Evolutionary conservation across 2,113 vertebrate species (phyloP).

Genomic region (Atractosteus spatula): DNA sequence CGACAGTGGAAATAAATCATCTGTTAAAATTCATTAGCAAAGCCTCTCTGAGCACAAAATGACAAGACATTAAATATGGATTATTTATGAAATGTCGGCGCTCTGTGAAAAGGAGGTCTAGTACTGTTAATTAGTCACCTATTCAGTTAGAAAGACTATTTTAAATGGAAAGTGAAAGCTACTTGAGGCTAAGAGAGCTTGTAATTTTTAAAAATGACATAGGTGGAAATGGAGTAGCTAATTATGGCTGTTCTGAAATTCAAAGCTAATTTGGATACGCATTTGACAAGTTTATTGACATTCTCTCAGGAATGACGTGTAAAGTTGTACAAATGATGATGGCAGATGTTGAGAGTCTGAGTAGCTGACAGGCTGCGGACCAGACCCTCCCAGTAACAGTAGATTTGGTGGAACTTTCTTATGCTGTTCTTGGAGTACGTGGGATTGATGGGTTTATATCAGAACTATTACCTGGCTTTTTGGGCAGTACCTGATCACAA

Average conservation of each 20-base stretch:
- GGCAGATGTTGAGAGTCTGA: too few relatives aligned
- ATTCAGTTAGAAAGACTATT: slow-evolving; percentile 71
- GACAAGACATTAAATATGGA: slow-evolving; percentile 77
- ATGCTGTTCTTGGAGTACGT: too few relatives aligned
- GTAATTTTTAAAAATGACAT: slow-evolving; percentile 61
- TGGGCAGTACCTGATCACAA: too few relatives aligned
- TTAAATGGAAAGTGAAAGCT: slow-evolving; percentile 70
- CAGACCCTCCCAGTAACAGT: too few relatives aligned
- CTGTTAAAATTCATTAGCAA: slow-evolving; percentile 77
- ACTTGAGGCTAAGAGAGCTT: slow-evolving; percentile 60
- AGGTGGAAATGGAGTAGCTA: slow-evolving; percentile 67
- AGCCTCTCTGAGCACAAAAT: slow-evolving; percentile 73
- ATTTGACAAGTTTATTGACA: slow-evolving; percentile 67
- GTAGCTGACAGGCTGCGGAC: too few relatives aligned
- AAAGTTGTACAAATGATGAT: too few relatives aligned
- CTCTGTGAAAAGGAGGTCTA: slow-evolving; percentile 64
- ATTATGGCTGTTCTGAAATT: slow-evolving; percentile 65
- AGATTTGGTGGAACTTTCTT: too few relatives aligned
- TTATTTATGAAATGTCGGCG: slow-evolving; percentile 75
- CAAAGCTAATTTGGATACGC: slow-evolving; percentile 62
- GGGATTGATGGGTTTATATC: too few relatives aligned
- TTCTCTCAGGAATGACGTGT: slow-evolving; percentile 51
- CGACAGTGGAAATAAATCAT: slow-evolving; percentile 59
- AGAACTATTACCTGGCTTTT: too few relatives aligned
- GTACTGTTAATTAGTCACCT: slow-evolving; percentile 75